Evolutionary conservation across 2,113 vertebrate genomes (phyloP).

Genomic region (Salvelinus namaycush): DNA sequence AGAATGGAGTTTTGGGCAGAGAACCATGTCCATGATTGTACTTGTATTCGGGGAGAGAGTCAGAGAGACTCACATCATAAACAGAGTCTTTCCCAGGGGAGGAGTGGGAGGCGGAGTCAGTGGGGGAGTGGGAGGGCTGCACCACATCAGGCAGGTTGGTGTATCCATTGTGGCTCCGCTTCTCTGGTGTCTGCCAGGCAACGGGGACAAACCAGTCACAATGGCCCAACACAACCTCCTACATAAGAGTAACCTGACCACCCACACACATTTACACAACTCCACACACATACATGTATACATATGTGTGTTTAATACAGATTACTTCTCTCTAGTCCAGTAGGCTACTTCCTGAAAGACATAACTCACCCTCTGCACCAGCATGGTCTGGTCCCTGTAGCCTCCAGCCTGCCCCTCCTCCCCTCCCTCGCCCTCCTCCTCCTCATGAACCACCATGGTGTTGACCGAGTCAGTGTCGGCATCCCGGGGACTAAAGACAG

Average conservation of each 20-base stretch:
- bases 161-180: slow-evolving; percentile 87
- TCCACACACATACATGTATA: no score
- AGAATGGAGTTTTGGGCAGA: not conserved
- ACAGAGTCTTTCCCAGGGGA: slow-evolving; percentile 82
- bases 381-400: slow-evolving; percentile 88
- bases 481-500: slow-evolving; percentile 72
- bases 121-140: slow-evolving; percentile 90
- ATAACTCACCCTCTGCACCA: slow-evolving; percentile 85
- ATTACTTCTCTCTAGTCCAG: no score
- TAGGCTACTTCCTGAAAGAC: no score
- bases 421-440: slow-evolving; percentile 72
- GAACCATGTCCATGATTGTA: no score
- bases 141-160: slow-evolving; percentile 92
- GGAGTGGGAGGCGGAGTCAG: slow-evolving; percentile 82
- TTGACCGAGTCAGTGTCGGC: slow-evolving; percentile 87
- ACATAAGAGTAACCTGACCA: not conserved
- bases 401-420: slow-evolving; percentile 78
- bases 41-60: not conserved
- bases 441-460: slow-evolving; percentile 93
- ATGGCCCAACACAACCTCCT: not conserved
- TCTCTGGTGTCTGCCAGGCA: slow-evolving; percentile 82
- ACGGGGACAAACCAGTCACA: not conserved
- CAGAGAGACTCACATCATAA: slow-evolving; percentile 75
- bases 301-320: no score
- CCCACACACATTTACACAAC: not conserved